These are phyloP conservation scores for Lasioglossum pauxillum DNA, from an alignment of 2,888 invertebrate genomes.

Conservation along the genomic window DNA sequence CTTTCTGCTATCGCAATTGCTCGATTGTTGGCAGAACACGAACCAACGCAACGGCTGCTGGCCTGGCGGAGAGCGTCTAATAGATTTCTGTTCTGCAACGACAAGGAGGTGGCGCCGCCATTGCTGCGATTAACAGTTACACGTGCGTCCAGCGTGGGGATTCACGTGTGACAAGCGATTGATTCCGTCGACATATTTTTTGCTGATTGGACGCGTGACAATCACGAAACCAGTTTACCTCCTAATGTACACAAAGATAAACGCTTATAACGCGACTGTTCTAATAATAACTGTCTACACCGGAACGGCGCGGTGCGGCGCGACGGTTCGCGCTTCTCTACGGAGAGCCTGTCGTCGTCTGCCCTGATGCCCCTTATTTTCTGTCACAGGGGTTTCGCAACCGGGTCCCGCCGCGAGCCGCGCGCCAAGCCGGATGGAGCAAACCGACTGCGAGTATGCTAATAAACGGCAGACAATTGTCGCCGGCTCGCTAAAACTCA, in stretches of 20 bases:
- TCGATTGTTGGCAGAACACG: background rate
- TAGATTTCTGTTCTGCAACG: background rate
- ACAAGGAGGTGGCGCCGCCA: background rate
- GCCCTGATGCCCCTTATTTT: background rate
- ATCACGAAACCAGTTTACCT: slow-evolving; percentile 65
- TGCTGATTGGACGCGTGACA: slow-evolving; percentile 15
- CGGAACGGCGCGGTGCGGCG: too few species aligned
- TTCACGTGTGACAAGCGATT: slow-evolving; percentile 8
- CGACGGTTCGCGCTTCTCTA: background rate
- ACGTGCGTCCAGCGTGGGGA: background rate
- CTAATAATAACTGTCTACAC: slow-evolving; percentile 55
- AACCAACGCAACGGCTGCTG: background rate
- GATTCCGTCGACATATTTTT: slow-evolving; percentile 1
- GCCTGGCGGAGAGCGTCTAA: background rate
- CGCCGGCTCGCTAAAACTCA: slow-evolving; percentile 32
- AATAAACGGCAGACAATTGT: slow-evolving; percentile 45
- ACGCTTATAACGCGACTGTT: slow-evolving; percentile 50
- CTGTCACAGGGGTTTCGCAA: slow-evolving; percentile 38
- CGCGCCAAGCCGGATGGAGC: background rate
- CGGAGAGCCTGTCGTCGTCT: slow-evolving; percentile 10
- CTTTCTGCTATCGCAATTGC: background rate
- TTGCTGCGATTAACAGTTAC: background rate
- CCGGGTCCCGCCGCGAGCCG: background rate
- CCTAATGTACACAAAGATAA: slow-evolving; percentile 61
- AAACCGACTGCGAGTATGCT: slow-evolving; percentile 31